Evolutionary conservation across 2,888 invertebrate genomes (phyloP), one percentile per base, ranked within the genome.

Genomic region (Thelaira solivaga): DNA sequence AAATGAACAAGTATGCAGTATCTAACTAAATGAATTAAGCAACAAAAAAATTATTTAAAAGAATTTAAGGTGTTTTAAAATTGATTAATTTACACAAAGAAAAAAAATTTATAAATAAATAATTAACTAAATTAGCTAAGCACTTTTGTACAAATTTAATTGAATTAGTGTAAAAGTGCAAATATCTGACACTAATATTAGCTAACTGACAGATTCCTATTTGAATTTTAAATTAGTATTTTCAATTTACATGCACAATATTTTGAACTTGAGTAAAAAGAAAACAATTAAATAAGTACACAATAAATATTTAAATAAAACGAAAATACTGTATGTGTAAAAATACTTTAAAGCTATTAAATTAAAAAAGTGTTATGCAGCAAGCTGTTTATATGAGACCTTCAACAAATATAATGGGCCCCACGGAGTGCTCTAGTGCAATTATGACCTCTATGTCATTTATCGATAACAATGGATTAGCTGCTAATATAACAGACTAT

Each of bases 391-490:
- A 83, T 77, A 82, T 83, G 62, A 82, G 81, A 68, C 81, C 84
- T 69, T 83, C 86, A 76, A 84, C 86, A 80, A 80, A 84, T 76
- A 78, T 84, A 64, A 85, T 85, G 85, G 86, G 86, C 57, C 84
- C 86, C 64, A 86, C 87, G 34, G 88, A 88, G 76, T 87, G 86
- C 71, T 83, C 85, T 67, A 85, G 84, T 77, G 83, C 84, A 65
- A 86, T 88, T 83, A 85, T 88, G 73, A 81, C 85, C 81, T 82
- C 83, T 51, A 87, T 88, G 86, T 85, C 87, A 7, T 86, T 88
- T 75, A 83, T 87, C 81, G 87, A 88, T 72, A 88, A 84, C 76
- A 83, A 79, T 72, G 86, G 86, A 57, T 82, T 88, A 55, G 84
- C 83, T 71, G 81, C 83, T 16, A 86, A 84, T 64, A 81, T 88